phyloP scores from a whole-genome alignment of 2,797 vertebrate species.

The Yasuhikotakia modesta region DNA sequence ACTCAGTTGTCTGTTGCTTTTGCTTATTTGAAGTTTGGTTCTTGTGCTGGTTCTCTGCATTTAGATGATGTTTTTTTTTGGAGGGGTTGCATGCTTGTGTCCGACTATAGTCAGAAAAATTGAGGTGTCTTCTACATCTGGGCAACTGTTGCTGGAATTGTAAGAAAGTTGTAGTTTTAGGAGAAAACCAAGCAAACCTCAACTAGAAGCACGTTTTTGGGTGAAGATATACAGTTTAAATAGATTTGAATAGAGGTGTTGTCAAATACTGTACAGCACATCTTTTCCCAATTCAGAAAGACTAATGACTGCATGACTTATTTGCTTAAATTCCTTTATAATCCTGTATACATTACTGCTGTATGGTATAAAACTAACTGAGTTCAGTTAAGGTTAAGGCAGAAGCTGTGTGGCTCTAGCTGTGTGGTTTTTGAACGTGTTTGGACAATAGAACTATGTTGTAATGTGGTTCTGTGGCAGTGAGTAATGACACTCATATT shows the following conservation, averaged over 20 bases:
- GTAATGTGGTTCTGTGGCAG: not conserved
- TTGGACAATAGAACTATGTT: not conserved
- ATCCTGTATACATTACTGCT: too few relatives aligned
- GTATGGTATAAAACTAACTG: not conserved
- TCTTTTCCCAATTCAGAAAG: not conserved
- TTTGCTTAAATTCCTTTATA: not conserved
- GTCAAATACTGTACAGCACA: not conserved
- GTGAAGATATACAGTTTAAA: not conserved
- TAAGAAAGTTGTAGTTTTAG: too few relatives aligned
- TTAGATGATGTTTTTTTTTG: not conserved
- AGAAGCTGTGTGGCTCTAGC: not conserved
- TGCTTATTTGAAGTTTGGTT: not conserved
- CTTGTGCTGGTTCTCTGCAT: not conserved
- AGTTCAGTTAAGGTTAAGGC: not conserved
- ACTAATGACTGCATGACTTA: not conserved
- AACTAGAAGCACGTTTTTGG: too few relatives aligned
- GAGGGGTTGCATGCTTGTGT: not conserved
- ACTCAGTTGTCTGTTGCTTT: not conserved
- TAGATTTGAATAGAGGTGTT: not conserved
- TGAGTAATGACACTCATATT: not conserved
- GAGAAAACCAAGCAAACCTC: too few relatives aligned
- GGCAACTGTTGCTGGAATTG: too few relatives aligned
- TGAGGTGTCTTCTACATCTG: too few relatives aligned
- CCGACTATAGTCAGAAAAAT: too few relatives aligned
- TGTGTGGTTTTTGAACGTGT: not conserved